Conservation (phyloP, 2,113 vertebrate species). For the Peucedramus taeniatus region DNA sequence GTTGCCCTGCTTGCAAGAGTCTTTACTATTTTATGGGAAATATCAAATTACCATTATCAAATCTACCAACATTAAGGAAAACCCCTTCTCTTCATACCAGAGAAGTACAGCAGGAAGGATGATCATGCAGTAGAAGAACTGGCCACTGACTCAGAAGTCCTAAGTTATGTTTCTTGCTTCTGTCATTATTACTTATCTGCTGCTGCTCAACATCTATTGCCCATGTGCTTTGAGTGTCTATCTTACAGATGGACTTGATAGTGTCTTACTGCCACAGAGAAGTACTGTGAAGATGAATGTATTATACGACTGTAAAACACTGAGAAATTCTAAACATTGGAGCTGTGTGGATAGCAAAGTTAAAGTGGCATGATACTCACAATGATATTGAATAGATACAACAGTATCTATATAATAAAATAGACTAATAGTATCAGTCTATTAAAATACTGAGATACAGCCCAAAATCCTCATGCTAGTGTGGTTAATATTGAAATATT, state of each 20-base stretch:
- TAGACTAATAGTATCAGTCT: too few relatives aligned
- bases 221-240: neutral
- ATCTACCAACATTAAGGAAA: neutral
- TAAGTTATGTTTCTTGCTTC: neutral
- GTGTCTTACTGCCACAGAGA: neutral
- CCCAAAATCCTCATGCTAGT: neutral
- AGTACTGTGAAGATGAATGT: neutral
- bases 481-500: neutral
- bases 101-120: neutral
- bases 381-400: neutral
- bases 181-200: neutral
- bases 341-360: neutral
- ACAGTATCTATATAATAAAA: neutral
- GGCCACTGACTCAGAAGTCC: neutral
- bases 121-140: rapidly evolving
- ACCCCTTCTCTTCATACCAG: rapidly evolving
- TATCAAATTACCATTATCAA: neutral
- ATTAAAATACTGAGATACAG: neutral
- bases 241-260: neutral
- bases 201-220: neutral
- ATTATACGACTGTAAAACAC: neutral
- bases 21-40: neutral
- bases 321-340: neutral
- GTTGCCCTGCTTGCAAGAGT: neutral
- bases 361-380: neutral